These are phyloP conservation scores for Diorhabda carinulata DNA, from an alignment of 1,140 invertebrate species.

Conservation along the genomic window DNA sequence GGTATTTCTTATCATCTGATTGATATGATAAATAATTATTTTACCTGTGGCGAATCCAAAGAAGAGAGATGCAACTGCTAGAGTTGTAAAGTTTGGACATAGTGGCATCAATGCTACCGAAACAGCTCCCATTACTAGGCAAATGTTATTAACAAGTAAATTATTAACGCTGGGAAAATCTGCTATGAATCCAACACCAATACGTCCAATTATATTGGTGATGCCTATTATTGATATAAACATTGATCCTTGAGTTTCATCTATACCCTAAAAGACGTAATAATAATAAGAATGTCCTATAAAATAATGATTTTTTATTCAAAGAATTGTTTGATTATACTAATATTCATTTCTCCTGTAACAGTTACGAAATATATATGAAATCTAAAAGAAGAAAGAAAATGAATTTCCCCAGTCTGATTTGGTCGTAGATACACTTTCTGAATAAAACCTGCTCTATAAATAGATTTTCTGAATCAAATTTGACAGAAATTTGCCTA, in stretches of 20 bases:
- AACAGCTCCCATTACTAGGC: conserved; percentile 83
- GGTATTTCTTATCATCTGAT: background rate
- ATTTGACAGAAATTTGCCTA: too few relatives aligned
- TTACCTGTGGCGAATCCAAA: conserved; percentile 95
- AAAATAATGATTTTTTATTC: too few relatives aligned
- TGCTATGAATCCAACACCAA: conserved; percentile 80
- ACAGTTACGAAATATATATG: too few relatives aligned
- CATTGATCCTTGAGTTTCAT: conserved; percentile 72
- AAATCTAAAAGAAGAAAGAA: too few relatives aligned
- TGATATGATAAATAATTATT: conserved; percentile 46
- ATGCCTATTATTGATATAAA: conserved; percentile 95
- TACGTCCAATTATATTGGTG: conserved; percentile 86
- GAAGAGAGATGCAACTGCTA: conserved; percentile 77
- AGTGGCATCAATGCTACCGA: conserved; percentile 81
- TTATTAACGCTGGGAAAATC: conserved; percentile 86
- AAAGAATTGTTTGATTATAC: too few relatives aligned
- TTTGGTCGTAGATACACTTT: too few relatives aligned
- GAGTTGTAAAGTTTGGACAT: conserved; percentile 70
- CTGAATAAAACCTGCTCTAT: too few relatives aligned
- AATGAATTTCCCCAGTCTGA: too few relatives aligned
- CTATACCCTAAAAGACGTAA: conserved; percentile 63
- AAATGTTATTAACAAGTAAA: conserved; percentile 90
- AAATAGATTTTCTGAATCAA: too few relatives aligned
- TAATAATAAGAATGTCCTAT: too few relatives aligned
- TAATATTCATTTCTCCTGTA: too few relatives aligned